phyloP scores from a whole-genome alignment of 2,113 vertebrate genomes.

The Scortum barcoo region DNA sequence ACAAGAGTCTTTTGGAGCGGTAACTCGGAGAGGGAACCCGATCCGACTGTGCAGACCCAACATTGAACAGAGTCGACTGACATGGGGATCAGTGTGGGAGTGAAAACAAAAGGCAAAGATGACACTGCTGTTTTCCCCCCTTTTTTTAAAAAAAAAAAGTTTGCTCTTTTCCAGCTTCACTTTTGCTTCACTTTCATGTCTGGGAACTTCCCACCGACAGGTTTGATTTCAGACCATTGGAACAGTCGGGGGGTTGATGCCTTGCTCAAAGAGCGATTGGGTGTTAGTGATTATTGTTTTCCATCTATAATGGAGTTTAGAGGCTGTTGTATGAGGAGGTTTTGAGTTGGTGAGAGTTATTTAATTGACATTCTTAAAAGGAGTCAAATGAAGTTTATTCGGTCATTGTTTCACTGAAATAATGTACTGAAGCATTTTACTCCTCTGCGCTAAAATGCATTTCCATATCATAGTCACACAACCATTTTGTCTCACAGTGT shows the following conservation, averaged over 20 bases:
- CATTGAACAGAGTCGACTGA: conserved; percentile 26
- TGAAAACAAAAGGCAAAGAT: conserved; percentile 18
- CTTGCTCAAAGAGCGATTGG: conserved; percentile 27
- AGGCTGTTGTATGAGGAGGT: background rate
- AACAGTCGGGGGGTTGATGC: background rate
- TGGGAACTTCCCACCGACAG: conserved; percentile 16
- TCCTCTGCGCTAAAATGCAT: background rate
- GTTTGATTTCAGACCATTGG: background rate
- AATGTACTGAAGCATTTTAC: background rate
- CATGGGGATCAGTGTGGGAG: conserved; percentile 36
- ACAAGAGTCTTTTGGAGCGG: conserved; percentile 14
- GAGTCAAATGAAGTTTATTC: background rate
- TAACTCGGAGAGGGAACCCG: conserved; percentile 41
- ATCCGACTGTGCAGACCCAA: conserved; percentile 25
- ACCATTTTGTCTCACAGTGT: background rate
- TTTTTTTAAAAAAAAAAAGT: background rate
- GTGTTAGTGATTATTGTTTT: conserved; percentile 10
- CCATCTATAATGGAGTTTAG: conserved; percentile 7
- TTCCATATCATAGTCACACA: background rate
- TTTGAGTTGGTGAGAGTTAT: background rate
- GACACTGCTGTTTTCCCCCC: conserved; percentile 24
- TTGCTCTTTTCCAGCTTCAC: background rate
- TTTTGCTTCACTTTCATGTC: background rate
- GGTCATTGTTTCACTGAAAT: conserved; percentile 16
- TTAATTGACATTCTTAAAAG: background rate